Conservation (phyloP, 2,113 vertebrate species). For the Ammodytes marinus region DNA sequence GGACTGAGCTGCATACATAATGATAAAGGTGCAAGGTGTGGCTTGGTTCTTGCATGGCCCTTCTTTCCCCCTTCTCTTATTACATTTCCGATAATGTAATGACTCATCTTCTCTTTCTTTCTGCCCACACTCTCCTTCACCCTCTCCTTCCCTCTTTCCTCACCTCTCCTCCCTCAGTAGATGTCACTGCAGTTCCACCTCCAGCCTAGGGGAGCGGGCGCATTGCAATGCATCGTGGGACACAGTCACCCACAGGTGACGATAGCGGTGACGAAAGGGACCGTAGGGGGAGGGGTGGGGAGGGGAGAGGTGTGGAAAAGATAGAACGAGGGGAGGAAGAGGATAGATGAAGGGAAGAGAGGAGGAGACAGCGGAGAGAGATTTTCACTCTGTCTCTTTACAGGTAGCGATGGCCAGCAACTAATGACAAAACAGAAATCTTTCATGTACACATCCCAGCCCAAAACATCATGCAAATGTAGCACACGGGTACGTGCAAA, state of each 20-base stretch:
- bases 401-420: constrained; percentile 9
- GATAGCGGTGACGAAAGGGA: constrained; percentile 70
- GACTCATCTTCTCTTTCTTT: constrained; percentile 1
- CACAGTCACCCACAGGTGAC: constrained; percentile 68
- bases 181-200: constrained; percentile 85
- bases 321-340: constrained; percentile 47
- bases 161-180: constrained; percentile 76
- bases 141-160: constrained; percentile 35
- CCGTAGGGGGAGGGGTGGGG: constrained; percentile 48
- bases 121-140: not conserved
- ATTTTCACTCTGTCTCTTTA: constrained; percentile 32
- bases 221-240: constrained; percentile 77
- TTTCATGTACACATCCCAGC: constrained; percentile 8
- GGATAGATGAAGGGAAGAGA: constrained; percentile 50
- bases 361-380: constrained; percentile 20
- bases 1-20: constrained; percentile 33
- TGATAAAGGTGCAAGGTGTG: constrained; percentile 42
- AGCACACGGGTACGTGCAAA: not conserved
- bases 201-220: constrained; percentile 43
- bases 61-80: not conserved
- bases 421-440: not conserved
- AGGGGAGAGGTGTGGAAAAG: constrained; percentile 46
- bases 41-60: not conserved
- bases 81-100: constrained; percentile 28
- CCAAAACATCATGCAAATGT: not conserved